These are phyloP conservation scores for Parus major DNA, from an alignment of 2,113 vertebrate genomes.

Conservation along the genomic window DNA sequence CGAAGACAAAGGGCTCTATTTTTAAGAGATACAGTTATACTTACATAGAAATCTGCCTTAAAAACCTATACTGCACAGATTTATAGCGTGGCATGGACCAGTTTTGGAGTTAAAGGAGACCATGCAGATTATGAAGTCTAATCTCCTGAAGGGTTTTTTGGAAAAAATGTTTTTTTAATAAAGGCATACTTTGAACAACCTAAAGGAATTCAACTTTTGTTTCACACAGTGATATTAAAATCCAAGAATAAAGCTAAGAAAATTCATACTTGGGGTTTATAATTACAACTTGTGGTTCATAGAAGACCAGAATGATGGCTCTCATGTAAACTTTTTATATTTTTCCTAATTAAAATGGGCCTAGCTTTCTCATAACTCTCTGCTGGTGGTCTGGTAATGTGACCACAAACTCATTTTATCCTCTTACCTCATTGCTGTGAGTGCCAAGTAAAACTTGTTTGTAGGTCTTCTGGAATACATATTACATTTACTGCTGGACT, in stretches of 20 bases:
- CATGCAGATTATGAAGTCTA: neutral
- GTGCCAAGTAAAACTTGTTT: constrained; percentile 58
- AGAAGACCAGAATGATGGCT: neutral
- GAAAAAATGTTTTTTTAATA: neutral
- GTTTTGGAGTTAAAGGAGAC: neutral
- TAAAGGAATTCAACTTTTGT: neutral
- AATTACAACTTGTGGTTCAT: constrained; percentile 4
- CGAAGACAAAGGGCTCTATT: neutral
- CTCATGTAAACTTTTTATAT: constrained; percentile 11
- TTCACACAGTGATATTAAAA: neutral
- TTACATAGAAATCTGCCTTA: neutral
- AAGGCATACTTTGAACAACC: neutral
- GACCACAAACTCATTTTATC: constrained; percentile 54
- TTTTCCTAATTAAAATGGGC: constrained; percentile 29
- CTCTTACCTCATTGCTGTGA: constrained; percentile 61
- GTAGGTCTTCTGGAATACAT: constrained; percentile 51
- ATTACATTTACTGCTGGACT: constrained; percentile 36
- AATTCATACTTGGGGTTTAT: neutral
- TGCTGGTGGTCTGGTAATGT: constrained; percentile 48
- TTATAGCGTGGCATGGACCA: neutral
- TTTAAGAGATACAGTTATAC: neutral
- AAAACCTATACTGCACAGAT: neutral
- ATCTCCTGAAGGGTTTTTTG: neutral
- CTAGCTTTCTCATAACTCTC: constrained; percentile 43
- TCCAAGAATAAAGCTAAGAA: constrained; percentile 6